Evolutionary conservation across 1,140 invertebrate species (phyloP).

Genomic region (Drosophila willistoni): DNA sequence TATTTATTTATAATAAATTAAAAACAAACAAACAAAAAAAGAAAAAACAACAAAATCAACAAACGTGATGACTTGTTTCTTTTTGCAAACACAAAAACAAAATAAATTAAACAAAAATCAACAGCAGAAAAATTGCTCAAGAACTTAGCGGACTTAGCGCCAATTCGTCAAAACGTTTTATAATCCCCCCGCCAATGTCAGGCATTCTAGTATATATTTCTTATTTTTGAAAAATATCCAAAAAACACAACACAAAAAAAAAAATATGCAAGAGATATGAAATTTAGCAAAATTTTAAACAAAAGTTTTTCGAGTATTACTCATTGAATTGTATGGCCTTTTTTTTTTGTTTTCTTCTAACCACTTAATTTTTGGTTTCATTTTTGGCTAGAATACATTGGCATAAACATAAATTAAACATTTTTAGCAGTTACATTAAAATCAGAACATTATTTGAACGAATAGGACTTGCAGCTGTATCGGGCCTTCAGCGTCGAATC

Average conservation of each 20-base stretch:
- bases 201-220: slow-evolving; percentile 16
- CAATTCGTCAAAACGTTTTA: slow-evolving; percentile 74
- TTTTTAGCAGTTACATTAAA: no score
- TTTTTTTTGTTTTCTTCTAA: no score
- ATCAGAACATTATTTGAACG: no score
- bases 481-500: no score
- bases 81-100: background rate
- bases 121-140: background rate
- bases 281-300: background rate
- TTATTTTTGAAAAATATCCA: slow-evolving; percentile 28
- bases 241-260: no score
- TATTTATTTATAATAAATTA: slow-evolving; percentile 79
- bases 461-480: no score
- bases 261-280: background rate
- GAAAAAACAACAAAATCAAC: background rate
- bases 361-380: no score
- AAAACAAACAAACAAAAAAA: slow-evolving; percentile 37
- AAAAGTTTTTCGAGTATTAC: background rate
- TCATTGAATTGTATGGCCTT: no score
- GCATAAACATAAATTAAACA: no score
- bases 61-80: slow-evolving; percentile 36
- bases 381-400: no score
- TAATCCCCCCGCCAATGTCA: slow-evolving; percentile 54
- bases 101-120: no score
- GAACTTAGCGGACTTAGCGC: slow-evolving; percentile 34